Percentiles rank a stretch among this genome's conserved stretches.
Evolutionary conservation across 2,113 vertebrate species (phyloP).

Genomic region (Papio anubis): DNA sequence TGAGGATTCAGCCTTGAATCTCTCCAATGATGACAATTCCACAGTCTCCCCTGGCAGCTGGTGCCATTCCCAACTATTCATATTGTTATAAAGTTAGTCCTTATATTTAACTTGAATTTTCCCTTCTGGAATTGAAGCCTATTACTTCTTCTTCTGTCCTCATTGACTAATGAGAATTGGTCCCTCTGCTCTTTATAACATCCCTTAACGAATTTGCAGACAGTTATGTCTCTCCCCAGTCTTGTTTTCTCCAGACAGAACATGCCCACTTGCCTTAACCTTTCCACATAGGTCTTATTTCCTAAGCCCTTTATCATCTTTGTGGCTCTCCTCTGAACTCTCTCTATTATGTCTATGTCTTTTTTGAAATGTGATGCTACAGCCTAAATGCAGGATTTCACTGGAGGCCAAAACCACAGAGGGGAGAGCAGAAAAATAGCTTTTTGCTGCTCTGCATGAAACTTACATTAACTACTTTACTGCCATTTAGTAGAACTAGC

Average conservation of each 20-base stretch:
- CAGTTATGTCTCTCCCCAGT: slow-evolving; percentile 43
- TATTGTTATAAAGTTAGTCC: slow-evolving; percentile 61
- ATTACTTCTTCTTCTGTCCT: slow-evolving; percentile 71
- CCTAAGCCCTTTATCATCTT: slow-evolving; percentile 52
- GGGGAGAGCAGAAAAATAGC: not conserved
- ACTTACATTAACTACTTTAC: not conserved
- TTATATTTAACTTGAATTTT: slow-evolving; percentile 67
- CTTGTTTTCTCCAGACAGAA: slow-evolving; percentile 61
- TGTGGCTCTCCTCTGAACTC: slow-evolving; percentile 61
- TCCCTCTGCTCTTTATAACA: slow-evolving; percentile 65
- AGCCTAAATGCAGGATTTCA: not conserved
- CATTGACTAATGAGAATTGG: slow-evolving; percentile 73
- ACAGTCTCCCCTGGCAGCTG: slow-evolving; percentile 12
- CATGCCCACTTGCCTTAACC: slow-evolving; percentile 31
- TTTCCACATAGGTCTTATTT: slow-evolving; percentile 54
- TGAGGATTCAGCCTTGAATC: slow-evolving; percentile 26
- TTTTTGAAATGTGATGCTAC: slow-evolving; percentile 3
- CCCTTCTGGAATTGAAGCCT: slow-evolving; percentile 61
- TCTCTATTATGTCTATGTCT: not conserved
- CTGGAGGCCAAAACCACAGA: not conserved
- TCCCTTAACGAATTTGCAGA: slow-evolving; percentile 42
- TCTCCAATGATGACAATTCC: not conserved
- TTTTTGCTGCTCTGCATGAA: not conserved
- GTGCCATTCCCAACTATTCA: not conserved
- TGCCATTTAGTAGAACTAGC: not conserved